A percentile compares a stretch with the other conserved stretches of the same genome.
phyloP scores from a whole-genome alignment of 2,797 vertebrate species.

The Pachyuromys duprasi region DNA sequence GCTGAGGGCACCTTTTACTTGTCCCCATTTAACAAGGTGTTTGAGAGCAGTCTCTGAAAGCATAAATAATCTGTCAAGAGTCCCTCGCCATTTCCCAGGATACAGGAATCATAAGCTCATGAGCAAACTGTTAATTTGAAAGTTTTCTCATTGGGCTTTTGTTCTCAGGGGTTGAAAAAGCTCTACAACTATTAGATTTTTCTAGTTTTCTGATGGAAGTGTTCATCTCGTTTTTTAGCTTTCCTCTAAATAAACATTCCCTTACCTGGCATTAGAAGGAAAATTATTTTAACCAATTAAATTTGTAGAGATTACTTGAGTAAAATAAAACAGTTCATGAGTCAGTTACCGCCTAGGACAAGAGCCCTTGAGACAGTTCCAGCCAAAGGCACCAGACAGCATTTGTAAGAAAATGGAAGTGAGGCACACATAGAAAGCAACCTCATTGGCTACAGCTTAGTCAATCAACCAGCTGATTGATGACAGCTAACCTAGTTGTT shows the following conservation, averaged over 20 bases:
- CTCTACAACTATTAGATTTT: background rate
- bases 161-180: background rate
- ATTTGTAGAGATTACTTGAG: background rate
- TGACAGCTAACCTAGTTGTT: background rate
- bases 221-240: background rate
- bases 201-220: background rate
- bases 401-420: background rate
- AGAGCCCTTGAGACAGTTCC: background rate
- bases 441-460: background rate
- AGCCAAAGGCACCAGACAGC: background rate
- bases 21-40: background rate
- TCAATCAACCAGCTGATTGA: background rate
- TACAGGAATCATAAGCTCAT: background rate
- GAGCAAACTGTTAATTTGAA: background rate
- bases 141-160: background rate
- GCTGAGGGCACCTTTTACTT: background rate
- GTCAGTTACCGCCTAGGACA: background rate
- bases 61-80: background rate
- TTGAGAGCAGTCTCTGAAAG: background rate
- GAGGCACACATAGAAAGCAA: background rate
- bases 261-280: background rate
- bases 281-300: background rate
- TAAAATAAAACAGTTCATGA: background rate
- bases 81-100: accelerated
- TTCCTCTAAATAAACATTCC: conserved; percentile 9